Percentiles rank a stretch among this genome's conserved stretches.
Evolutionary conservation across 2,113 vertebrate species (phyloP).

Genomic region (Laticauda laticaudata): DNA sequence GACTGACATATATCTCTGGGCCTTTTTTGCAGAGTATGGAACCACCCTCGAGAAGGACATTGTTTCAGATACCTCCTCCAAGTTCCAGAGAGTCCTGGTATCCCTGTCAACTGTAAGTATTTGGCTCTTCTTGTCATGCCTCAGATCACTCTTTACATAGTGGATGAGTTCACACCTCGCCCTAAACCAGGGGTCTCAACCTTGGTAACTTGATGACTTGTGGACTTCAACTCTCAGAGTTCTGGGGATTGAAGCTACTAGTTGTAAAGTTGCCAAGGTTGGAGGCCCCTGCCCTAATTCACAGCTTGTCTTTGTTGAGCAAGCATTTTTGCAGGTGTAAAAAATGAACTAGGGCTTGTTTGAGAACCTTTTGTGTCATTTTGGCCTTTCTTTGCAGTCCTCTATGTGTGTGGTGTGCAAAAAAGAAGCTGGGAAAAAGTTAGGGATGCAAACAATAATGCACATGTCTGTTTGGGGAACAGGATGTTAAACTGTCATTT

Average conservation of each 20-base stretch:
- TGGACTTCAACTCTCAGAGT: too few relatives aligned
- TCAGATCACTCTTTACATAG: too few relatives aligned
- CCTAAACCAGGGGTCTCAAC: too few relatives aligned
- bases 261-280: too few relatives aligned
- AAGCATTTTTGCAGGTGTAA: neutral
- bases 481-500: neutral
- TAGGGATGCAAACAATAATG: neutral
- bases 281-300: neutral
- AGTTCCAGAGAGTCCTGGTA: conserved; percentile 91
- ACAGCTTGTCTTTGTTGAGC: neutral
- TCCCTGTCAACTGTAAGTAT: conserved; percentile 84
- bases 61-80: conserved; percentile 86
- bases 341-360: neutral
- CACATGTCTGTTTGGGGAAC: neutral
- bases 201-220: too few relatives aligned
- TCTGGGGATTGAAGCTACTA: too few relatives aligned
- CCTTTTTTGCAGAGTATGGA: conserved; percentile 74
- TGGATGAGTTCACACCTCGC: too few relatives aligned
- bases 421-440: neutral
- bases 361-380: neutral
- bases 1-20: neutral
- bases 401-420: neutral
- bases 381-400: neutral
- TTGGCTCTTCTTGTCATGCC: too few relatives aligned
- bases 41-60: conserved; percentile 83